Evolutionary conservation across 2,888 invertebrate species (phyloP).

Genomic region (Vesta saturnalis): DNA sequence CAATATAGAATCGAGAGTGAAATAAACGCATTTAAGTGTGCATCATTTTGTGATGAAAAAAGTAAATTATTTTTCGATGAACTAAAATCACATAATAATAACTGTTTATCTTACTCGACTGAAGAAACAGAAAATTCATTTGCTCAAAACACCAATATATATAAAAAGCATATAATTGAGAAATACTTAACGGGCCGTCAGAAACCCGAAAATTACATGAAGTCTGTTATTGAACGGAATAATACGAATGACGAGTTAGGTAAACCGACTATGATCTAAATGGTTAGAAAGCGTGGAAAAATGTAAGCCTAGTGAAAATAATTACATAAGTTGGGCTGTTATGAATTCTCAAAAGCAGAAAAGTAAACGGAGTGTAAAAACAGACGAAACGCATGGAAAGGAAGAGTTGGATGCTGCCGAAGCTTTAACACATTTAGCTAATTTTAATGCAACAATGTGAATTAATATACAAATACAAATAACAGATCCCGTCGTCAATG

Average conservation of each 20-base stretch:
- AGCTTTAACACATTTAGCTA: constrained; percentile 75
- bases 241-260: constrained; percentile 44
- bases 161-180: constrained; percentile 70
- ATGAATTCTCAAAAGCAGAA: constrained; percentile 55
- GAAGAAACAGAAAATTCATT: constrained; percentile 56
- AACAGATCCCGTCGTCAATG: background rate
- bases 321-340: constrained; percentile 73
- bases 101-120: constrained; percentile 60
- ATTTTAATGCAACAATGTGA: constrained; percentile 46
- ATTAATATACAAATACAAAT: too few relatives aligned
- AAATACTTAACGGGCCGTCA: constrained; percentile 66
- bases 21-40: constrained; percentile 21
- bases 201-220: constrained; percentile 48
- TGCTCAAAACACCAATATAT: constrained; percentile 61
- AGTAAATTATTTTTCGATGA: constrained; percentile 21
- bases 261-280: constrained; percentile 72
- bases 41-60: constrained; percentile 17
- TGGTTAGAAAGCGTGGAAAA: constrained; percentile 81
- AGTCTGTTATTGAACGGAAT: too few relatives aligned
- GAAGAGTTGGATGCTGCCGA: constrained; percentile 83
- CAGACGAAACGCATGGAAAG: constrained; percentile 65
- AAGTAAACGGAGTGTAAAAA: constrained; percentile 44
- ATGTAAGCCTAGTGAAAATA: constrained; percentile 77
- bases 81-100: constrained; percentile 44
- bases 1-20: constrained; percentile 17